Percentiles rank a stretch among this genome's conserved stretches.
These are phyloP conservation scores for Bacillus rossius DNA, from an alignment of 1,140 invertebrate genomes.

Conservation along the genomic window DNA sequence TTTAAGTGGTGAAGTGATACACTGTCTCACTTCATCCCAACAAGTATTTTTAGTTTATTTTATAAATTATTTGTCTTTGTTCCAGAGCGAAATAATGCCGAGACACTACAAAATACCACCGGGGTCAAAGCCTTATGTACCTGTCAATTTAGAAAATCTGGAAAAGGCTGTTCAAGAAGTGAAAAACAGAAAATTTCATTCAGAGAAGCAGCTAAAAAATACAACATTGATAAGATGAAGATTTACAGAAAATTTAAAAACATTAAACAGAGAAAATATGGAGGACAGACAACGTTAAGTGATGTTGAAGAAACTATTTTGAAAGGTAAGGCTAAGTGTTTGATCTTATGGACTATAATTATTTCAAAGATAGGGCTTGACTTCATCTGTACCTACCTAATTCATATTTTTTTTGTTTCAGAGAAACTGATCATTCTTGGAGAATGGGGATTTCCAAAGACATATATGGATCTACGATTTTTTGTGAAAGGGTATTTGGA, in stretches of 20 bases:
- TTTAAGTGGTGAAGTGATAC: no score
- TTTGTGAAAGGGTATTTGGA: constrained; percentile 15
- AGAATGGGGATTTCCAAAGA: constrained; percentile 14
- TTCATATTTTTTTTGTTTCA: not conserved
- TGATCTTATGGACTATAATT: no score
- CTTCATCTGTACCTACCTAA: no score
- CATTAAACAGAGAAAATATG: constrained; percentile 1
- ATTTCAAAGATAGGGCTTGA: no score
- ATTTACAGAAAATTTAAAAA: constrained; percentile 9
- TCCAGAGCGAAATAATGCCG: constrained; percentile 3
- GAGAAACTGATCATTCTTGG: not conserved
- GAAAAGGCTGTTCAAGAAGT: constrained; percentile 13
- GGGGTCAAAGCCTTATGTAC: constrained; percentile 6
- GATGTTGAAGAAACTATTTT: constrained; percentile 10
- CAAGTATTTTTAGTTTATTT: no score
- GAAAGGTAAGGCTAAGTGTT: not conserved
- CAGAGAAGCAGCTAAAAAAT: constrained; percentile 9
- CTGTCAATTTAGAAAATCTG: constrained; percentile 7
- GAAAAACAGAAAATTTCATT: constrained; percentile 4
- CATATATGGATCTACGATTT: constrained; percentile 6
- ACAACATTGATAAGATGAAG: constrained; percentile 9
- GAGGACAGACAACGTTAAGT: constrained; percentile 13
- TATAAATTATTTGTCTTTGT: no score
- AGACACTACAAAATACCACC: constrained; percentile 10
- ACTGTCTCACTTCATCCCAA: no score